Conservation (phyloP, 2,113 vertebrate genomes). For the Gambusia holbrooki region DNA sequence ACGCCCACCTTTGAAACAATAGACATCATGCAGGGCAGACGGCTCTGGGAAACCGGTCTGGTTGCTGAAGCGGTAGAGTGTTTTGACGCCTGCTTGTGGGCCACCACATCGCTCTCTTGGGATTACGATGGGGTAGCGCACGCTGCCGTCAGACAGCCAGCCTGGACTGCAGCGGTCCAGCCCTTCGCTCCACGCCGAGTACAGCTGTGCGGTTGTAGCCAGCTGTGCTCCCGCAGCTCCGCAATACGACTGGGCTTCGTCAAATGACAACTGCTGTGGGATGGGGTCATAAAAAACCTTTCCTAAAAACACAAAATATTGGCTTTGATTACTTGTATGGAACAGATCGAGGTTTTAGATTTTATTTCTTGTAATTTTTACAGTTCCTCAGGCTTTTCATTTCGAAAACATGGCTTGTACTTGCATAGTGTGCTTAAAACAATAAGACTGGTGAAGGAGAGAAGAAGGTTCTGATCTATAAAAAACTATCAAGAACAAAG, state of each 20-base stretch:
- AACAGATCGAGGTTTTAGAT: no score
- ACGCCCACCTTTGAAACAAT: constrained; percentile 89
- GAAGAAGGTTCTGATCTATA: background rate
- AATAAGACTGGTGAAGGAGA: background rate
- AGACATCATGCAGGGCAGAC: constrained; percentile 85
- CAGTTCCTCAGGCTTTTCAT: background rate
- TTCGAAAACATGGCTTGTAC: background rate
- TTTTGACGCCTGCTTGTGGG: constrained; percentile 88
- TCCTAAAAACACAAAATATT: constrained; percentile 71
- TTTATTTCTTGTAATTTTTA: no score
- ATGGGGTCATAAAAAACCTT: constrained; percentile 85
- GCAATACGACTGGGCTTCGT: constrained; percentile 85
- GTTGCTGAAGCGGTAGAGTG: constrained; percentile 90
- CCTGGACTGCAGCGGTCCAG: constrained; percentile 91
- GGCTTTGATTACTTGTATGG: background rate
- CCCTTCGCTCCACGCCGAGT: constrained; percentile 89
- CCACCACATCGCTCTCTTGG: constrained; percentile 91
- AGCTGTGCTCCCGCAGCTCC: constrained; percentile 77
- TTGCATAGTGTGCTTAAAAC: background rate
- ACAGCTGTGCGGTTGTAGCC: constrained; percentile 90
- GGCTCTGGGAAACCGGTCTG: constrained; percentile 93
- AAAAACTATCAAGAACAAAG: background rate
- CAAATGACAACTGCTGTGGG: constrained; percentile 81
- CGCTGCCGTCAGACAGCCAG: constrained; percentile 93
- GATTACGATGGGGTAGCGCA: constrained; percentile 92